Conservation (phyloP, 2,888 invertebrate species). For the Pseudoips prasinana region DNA sequence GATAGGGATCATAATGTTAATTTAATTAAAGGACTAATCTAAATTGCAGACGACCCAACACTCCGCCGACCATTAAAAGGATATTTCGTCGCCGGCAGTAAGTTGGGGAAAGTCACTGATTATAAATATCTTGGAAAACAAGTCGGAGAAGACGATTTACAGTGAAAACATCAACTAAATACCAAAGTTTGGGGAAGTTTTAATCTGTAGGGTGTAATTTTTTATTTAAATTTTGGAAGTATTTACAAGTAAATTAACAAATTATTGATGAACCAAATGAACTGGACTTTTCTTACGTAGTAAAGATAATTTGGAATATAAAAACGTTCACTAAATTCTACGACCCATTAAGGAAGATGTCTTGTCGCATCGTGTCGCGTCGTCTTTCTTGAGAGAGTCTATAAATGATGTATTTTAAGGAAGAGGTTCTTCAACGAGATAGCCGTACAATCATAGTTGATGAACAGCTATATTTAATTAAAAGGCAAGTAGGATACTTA, state of each 20-base stretch:
- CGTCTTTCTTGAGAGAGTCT: too few relatives aligned
- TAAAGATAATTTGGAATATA: neutral
- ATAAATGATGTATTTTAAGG: constrained; percentile 6
- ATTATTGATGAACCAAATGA: constrained; percentile 19
- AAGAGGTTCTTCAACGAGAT: constrained; percentile 9
- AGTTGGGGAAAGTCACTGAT: constrained; percentile 71
- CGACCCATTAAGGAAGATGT: too few relatives aligned
- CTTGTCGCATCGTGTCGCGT: too few relatives aligned
- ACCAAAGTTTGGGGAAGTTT: constrained; percentile 42
- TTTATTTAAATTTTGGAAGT: constrained; percentile 26
- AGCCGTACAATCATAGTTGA: constrained; percentile 27
- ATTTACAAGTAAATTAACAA: constrained; percentile 22
- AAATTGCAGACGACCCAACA: constrained; percentile 81
- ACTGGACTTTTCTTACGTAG: constrained; percentile 8
- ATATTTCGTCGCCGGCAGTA: constrained; percentile 74
- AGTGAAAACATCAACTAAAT: constrained; percentile 54
- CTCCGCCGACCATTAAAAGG: constrained; percentile 77
- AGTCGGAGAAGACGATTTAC: constrained; percentile 52
- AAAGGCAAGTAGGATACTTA: constrained; percentile 57
- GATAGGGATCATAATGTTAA: constrained; percentile 82
- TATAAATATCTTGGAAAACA: constrained; percentile 73
- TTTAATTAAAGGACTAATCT: constrained; percentile 83
- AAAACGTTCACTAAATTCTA: neutral
- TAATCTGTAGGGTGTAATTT: constrained; percentile 24
- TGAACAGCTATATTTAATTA: constrained; percentile 52